Conservation (phyloP, 2,888 invertebrate species). For the Orthosia gracilis region DNA sequence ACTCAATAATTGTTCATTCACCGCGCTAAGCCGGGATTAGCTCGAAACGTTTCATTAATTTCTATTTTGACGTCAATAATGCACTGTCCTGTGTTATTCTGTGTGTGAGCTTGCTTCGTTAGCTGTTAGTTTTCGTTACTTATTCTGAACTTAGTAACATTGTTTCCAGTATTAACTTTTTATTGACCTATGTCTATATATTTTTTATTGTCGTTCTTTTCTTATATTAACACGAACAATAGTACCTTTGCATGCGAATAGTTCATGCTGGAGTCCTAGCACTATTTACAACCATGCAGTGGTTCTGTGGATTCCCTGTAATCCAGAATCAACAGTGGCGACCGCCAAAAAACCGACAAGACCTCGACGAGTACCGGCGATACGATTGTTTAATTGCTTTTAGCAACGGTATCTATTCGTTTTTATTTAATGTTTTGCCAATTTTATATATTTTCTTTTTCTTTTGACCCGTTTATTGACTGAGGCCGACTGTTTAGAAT, state of each 20-base stretch:
- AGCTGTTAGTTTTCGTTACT: not conserved
- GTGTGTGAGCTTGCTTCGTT: not conserved
- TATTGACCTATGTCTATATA: not conserved
- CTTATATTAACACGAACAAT: not conserved
- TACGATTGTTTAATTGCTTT: no score
- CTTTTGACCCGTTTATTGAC: no score
- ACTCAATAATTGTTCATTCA: conserved; percentile 24
- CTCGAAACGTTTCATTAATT: conserved; percentile 1
- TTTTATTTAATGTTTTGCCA: no score
- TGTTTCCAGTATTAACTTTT: not conserved
- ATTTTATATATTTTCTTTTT: no score
- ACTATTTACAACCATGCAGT: no score
- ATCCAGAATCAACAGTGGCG: no score
- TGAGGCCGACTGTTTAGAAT: no score
- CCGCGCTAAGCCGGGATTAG: conserved; percentile 4
- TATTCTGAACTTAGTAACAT: not conserved
- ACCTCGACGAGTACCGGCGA: no score
- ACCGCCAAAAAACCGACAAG: no score
- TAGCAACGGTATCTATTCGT: no score
- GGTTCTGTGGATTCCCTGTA: no score
- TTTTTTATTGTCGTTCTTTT: not conserved
- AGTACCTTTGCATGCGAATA: not conserved
- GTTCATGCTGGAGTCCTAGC: not conserved
- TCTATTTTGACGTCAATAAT: not conserved
- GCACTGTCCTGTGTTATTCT: not conserved